Evolutionary conservation across 2,113 vertebrate species (phyloP).

Genomic region (Capreolus pygargus): DNA sequence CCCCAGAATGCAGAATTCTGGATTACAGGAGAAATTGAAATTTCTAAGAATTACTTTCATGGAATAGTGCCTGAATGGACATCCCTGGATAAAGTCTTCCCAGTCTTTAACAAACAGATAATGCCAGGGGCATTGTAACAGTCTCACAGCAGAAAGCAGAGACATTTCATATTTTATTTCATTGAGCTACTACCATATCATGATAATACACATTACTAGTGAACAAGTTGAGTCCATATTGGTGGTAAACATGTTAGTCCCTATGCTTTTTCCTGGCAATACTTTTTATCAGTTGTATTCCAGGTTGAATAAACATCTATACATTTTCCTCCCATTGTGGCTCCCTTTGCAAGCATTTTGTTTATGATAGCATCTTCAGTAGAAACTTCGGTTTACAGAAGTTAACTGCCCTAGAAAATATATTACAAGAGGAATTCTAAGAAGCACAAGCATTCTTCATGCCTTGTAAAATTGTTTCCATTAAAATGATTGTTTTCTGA

Average conservation of each 20-base stretch:
- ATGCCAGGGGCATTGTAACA: neutral
- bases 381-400: neutral
- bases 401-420: neutral
- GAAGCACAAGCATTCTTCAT: neutral
- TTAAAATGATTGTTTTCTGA: neutral
- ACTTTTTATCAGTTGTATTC: neutral
- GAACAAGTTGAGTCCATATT: neutral
- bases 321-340: neutral
- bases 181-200: neutral
- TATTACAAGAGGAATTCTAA: neutral
- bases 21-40: neutral
- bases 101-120: neutral
- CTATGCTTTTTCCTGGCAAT: neutral
- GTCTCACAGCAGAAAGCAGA: neutral
- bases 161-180: neutral
- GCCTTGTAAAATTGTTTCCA: neutral
- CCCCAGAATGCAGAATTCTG: neutral
- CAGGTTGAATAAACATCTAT: neutral
- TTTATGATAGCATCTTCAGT: neutral
- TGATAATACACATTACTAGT: neutral
- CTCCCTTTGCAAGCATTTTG: neutral
- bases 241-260: neutral
- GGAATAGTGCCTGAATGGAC: neutral
- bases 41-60: neutral
- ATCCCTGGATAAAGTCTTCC: neutral